Base-by-base conservation (phyloP, 2,113 vertebrate species). In the Hiodon tergisus region DNA sequence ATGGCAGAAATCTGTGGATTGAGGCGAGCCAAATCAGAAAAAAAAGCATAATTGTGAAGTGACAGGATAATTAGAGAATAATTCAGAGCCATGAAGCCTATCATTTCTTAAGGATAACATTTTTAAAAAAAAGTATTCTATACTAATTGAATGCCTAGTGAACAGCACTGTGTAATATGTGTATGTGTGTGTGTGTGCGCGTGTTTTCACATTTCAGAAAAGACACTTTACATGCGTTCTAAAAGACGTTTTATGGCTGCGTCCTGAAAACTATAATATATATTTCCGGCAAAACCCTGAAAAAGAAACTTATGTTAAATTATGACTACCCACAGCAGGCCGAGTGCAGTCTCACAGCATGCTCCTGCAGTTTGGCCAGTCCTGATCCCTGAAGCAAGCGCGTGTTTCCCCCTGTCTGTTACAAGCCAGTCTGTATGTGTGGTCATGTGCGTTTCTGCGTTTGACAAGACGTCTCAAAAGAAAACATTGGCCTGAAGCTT, bases 271-370 rank as follows among this genome's bases (percentile, higher is more conserved):
- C 31, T 31, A 31, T 31, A 31, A 31, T 31, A 31, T 31, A 31
- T 31, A 31, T 31, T 31, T 31, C 31, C 31, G 2, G 31, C 31
- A 31, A 31, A 31, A 31, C 31, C 31, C 31, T 31, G 31, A 31
- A 31, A 31, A 31, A 31, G 31, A 31, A 63, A 13, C 31, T 47
- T 31, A 48, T 0, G 4, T 11, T 16, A 53, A 74, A 54, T 67
- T 74, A 57, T 51, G 50, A 47, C 51, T 53, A n/a, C 3, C 51
- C 62, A 54, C 61, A 55, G 62, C 51, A 55, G 62, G 50, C 13
- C 52, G 46, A 55, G 47, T 74, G 54, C n/a, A 11, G 52, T 16
- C 16, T 55, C 57, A 67, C 65, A 61, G 76, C 55, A 61, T 53
- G 73, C 50, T 54, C 63, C 50, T 60, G 48, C 58, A 57, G 52